Evolutionary conservation across 2,113 vertebrate genomes (phyloP), one percentile per base, ranked within the genome.

Genomic region (Leucoraja erinaceus): DNA sequence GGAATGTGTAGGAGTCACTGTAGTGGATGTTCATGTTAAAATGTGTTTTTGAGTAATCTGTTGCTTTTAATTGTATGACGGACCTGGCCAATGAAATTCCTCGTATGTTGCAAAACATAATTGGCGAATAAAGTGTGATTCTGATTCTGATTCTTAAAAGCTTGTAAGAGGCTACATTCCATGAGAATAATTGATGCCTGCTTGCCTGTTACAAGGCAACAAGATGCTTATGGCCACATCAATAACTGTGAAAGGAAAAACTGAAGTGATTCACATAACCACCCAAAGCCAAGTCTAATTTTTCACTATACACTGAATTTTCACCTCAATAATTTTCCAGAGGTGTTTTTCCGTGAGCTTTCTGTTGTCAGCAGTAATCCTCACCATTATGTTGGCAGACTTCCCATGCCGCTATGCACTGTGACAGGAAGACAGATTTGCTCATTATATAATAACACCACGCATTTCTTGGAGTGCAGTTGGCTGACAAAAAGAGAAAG

Each of bases 401-500:
- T 63, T 31, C 83, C 83, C 59, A 18, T 63, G 12, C 83, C 28
- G 5, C 59, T 66, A 25, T 66, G 28, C 83, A 31, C 63, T 61
- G 61, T 88, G 83, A 66, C 83, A 88, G 83, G 83, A 88, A 88
- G 83, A 88, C 63, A 31, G 59, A 88, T 66, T 66, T 63, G 28
- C 59, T 88, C 59, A 88, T 88, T 88, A 88, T 88, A 31, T 88
- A 63, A 63, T 63, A 88, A 31, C 59, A 31, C 61, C 61, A 66
- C 83, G 63, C 81, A 88, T 63, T 88, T 31, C 59, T n/a, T 88
- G 83, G 59, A 66, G 59, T 88, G 61, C 59, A 20, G 59, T 88
- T 88, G 16, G 25, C n/a, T 88, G 59, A 88, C 61, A 31, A 88
- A 16, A 88, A 16, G 38, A 14, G n/a, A 63, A 14, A 33, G 83